These are phyloP conservation scores for Aphidoletes aphidimyza DNA, from an alignment of 2,888 invertebrate genomes.

Conservation along the genomic window DNA sequence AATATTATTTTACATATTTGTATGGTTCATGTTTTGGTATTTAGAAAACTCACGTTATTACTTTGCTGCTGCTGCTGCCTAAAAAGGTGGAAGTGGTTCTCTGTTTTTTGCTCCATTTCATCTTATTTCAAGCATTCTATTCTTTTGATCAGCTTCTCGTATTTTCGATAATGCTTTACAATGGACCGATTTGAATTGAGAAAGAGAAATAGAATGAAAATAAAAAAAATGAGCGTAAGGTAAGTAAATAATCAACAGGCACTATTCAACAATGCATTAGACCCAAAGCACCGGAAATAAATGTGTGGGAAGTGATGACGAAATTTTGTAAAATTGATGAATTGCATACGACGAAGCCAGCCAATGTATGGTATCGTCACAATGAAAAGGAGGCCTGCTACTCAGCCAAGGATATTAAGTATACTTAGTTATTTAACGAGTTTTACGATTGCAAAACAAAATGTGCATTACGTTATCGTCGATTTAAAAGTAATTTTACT, in stretches of 20 bases:
- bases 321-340: not conserved
- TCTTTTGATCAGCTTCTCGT: constrained; percentile 23
- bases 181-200: not conserved
- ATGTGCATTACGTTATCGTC: too few species aligned
- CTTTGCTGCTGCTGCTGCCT: too few species aligned
- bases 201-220: not conserved
- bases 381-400: constrained; percentile 26
- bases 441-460: too few species aligned
- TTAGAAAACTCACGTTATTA: not conserved
- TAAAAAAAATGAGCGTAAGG: too few species aligned
- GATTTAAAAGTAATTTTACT: too few species aligned
- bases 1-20: constrained; percentile 47
- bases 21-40: not conserved
- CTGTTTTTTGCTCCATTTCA: constrained; percentile 9
- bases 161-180: constrained; percentile 14
- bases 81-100: constrained; percentile 40
- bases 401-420: not conserved
- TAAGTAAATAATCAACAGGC: constrained; percentile 14
- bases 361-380: not conserved
- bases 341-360: not conserved
- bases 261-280: constrained; percentile 26
- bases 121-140: not conserved
- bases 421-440: too few species aligned
- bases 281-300: not conserved
- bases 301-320: constrained; percentile 51